Conservation (phyloP, 2,113 vertebrate species). For the Oxyruncus cristatus region DNA sequence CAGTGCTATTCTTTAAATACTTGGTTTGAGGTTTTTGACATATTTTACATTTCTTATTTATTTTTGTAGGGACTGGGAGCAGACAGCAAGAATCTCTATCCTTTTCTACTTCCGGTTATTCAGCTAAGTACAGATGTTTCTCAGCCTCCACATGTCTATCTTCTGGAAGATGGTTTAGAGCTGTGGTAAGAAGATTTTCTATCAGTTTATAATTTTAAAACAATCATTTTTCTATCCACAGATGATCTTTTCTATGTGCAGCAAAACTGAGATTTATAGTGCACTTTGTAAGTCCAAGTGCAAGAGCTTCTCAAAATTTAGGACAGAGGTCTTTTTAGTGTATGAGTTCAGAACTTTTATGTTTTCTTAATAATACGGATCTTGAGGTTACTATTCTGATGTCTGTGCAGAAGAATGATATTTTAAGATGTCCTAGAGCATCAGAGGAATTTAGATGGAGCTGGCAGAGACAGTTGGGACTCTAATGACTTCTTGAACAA, state of each 20-base stretch:
- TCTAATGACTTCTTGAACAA: background rate
- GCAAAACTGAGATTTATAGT: background rate
- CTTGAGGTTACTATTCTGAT: background rate
- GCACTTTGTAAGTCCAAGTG: background rate
- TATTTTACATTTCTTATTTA: slow-evolving; percentile 26
- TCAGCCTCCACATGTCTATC: slow-evolving; percentile 96
- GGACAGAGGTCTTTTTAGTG: background rate
- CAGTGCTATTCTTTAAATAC: background rate
- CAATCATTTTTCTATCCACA: background rate
- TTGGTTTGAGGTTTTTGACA: background rate
- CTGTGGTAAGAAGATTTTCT: slow-evolving; percentile 83
- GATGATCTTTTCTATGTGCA: background rate
- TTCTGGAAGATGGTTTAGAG: slow-evolving; percentile 96
- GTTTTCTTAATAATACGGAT: background rate
- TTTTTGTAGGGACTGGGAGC: slow-evolving; percentile 88
- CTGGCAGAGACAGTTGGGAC: background rate
- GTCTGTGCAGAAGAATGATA: background rate
- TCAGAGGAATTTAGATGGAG: background rate
- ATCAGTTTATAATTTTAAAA: background rate
- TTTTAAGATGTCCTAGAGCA: background rate
- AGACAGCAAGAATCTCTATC: slow-evolving; percentile 94
- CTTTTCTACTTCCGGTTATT: slow-evolving; percentile 96
- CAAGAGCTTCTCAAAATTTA: background rate
- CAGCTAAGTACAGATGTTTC: slow-evolving; percentile 97
- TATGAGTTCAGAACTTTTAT: background rate